phyloP scores from a whole-genome alignment of 1,140 invertebrate genomes.

The Bombus confusus region DNA sequence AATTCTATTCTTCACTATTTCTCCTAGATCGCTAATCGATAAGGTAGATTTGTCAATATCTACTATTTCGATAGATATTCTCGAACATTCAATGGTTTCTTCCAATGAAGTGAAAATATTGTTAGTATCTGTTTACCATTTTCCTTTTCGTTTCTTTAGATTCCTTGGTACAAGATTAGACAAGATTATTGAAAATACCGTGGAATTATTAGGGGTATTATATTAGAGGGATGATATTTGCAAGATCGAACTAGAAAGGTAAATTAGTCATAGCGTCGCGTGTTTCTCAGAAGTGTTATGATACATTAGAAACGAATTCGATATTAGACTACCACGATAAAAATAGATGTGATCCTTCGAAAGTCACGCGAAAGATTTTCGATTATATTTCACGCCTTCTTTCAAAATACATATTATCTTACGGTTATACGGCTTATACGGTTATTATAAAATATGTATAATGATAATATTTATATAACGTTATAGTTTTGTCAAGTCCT shows the following conservation, averaged over 20 bases:
- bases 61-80: neutral
- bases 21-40: neutral
- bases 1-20: neutral
- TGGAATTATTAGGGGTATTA: neutral
- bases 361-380: conserved; percentile 10
- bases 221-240: no score
- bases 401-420: neutral
- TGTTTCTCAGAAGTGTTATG: neutral
- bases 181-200: neutral
- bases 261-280: neutral
- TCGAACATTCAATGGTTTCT: neutral
- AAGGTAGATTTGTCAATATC: neutral
- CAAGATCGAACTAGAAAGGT: neutral
- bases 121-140: neutral
- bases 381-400: neutral
- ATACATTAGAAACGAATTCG: neutral
- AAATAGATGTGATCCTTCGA: neutral
- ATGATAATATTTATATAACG: neutral
- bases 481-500: neutral
- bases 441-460: no score
- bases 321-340: neutral
- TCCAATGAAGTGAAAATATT: neutral
- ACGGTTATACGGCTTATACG: no score
- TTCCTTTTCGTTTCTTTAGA: neutral
- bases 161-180: neutral